Evolutionary conservation across 2,888 invertebrate genomes (phyloP), one percentile per base, ranked within the genome.

Genomic region (Megalurothrips usitatus): DNA sequence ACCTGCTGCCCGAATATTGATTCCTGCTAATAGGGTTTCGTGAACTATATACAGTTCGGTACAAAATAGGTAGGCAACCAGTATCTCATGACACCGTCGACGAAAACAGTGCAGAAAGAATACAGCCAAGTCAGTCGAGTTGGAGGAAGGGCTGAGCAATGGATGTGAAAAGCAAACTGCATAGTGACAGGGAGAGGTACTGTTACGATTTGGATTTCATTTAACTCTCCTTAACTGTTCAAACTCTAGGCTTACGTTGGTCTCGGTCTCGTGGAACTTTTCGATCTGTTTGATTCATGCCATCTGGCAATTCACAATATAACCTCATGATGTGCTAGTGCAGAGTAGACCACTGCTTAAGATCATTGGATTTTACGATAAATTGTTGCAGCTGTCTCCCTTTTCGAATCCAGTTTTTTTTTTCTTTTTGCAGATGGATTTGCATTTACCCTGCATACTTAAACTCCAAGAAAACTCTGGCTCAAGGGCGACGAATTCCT

Each of bases 381-480:
- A 75, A 12, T 11, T 1, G 23, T 10, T 12, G 12, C 23, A 12
- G 12, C 9, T 26, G 9, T 26, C 1, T 26, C 0, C 23, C 12
- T 10, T 58, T 14, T 14, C 19, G 11, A 1, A 19, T 6, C 17
- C 3, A 82, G 81, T 63, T 81, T 81, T 79, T 78, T n/a, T 26
- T 12, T 63, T 80, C 79, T 82, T 83, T 84, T 87, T 87, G 82
- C 88, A 94, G 95, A 86, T 99, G 99, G 99, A 91, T 98, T 82
- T 97, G 97, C 86, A 93, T 99, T 83, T 99, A 99, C 87, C 99
- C 99, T 81, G 94, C 96, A 0, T 99, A 99, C 85, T 90, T 99
- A 80, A 99, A 99, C 86, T 96, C 93, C 85, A 97, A 96, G 86
- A 97, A 96, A 87, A 94, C 96, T 0, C 87, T 94, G 23, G 95